Conservation (phyloP, 1,140 invertebrate genomes). For the Drosophila ohnishii region DNA sequence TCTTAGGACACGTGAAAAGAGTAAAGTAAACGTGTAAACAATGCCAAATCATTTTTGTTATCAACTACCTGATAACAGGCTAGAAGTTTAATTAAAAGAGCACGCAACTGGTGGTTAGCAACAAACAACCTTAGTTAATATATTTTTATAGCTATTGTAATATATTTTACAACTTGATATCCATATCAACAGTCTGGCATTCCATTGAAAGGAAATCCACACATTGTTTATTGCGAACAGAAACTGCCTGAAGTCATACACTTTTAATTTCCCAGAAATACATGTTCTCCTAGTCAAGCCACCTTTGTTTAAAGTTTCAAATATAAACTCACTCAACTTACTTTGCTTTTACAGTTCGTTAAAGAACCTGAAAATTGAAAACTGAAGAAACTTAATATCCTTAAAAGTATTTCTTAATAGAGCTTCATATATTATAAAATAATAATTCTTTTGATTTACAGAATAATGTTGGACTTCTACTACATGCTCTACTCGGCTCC, state of each 20-base stretch:
- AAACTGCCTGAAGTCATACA: not conserved
- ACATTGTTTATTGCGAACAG: not conserved
- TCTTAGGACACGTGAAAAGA: not conserved
- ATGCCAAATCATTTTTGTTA: not conserved
- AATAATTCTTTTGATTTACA: not conserved
- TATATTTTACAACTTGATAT: not conserved
- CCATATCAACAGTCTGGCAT: not conserved
- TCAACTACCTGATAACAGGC: not conserved
- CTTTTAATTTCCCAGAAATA: not conserved
- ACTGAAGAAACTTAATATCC: not conserved
- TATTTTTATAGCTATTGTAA: not conserved
- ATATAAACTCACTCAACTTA: not conserved
- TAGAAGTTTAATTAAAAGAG: not conserved
- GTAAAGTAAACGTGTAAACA: not conserved
- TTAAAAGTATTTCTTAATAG: not conserved
- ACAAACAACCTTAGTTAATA: not conserved
- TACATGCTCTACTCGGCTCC: conserved; percentile 88
- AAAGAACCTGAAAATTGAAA: not conserved
- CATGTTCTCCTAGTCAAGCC: not conserved
- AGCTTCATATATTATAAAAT: not conserved
- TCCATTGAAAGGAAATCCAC: not conserved
- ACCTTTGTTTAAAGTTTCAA: not conserved
- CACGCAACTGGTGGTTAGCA: not conserved
- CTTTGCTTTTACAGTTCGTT: not conserved
- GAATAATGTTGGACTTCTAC: conserved; percentile 84